These are phyloP conservation scores for Yoshiicerus persimilis DNA, from an alignment of 1,140 invertebrate genomes.

Conservation along the genomic window DNA sequence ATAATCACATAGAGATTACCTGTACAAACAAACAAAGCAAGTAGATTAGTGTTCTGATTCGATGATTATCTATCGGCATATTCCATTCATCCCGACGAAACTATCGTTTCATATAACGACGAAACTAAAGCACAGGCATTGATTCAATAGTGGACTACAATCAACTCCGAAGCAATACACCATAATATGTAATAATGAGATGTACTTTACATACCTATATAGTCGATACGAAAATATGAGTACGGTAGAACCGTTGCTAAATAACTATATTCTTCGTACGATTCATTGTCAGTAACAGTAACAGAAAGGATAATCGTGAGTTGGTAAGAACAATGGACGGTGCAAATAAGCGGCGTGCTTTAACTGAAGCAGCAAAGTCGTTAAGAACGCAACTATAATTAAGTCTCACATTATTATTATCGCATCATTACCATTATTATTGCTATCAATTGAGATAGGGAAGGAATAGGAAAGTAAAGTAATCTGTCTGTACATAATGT, in stretches of 20 bases:
- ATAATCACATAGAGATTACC: neutral
- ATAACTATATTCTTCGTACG: neutral
- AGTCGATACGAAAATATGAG: neutral
- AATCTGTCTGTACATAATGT: neutral
- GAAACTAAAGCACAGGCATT: neutral
- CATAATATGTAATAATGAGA: neutral
- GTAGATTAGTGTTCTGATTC: neutral
- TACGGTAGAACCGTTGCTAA: neutral
- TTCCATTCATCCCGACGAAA: neutral
- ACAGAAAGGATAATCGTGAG: constrained; percentile 9
- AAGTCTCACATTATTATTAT: constrained; percentile 15
- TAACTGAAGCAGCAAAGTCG: constrained; percentile 5
- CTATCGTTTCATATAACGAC: neutral
- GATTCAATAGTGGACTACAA: neutral
- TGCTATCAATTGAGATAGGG: constrained; percentile 16
- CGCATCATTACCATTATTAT: constrained; percentile 16
- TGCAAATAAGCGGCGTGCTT: neutral
- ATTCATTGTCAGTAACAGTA: neutral
- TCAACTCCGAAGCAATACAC: neutral
- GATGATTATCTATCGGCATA: constrained; percentile 2
- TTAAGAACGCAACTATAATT: constrained; percentile 15
- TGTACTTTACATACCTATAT: no score
- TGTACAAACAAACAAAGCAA: neutral
- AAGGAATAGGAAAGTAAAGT: constrained; percentile 21
- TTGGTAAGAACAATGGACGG: neutral